Evolutionary conservation across 1,140 invertebrate species (phyloP).

Genomic region (Cataglyphis hispanica): DNA sequence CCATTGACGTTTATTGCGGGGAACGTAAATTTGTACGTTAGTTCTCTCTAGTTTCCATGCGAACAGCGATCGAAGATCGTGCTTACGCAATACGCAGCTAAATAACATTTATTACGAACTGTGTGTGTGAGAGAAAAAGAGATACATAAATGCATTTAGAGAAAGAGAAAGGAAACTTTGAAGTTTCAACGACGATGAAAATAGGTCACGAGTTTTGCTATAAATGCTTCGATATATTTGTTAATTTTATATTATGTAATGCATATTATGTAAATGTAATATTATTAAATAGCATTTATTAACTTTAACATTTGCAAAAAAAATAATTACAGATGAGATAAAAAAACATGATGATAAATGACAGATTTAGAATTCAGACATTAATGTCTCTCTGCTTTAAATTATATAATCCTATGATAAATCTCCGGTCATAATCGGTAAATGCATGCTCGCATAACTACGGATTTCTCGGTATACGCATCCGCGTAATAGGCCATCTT

Average conservation of each 20-base stretch:
- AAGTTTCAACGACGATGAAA: neutral
- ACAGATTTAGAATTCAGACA: neutral
- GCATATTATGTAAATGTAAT: neutral
- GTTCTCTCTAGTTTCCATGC: neutral
- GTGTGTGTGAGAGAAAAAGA: too few relatives aligned
- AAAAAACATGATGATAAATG: neutral
- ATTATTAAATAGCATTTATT: conserved; percentile 9
- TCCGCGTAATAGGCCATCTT: conserved; percentile 34
- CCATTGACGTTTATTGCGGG: neutral
- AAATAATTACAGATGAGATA: neutral
- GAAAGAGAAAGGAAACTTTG: neutral
- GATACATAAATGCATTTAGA: too few relatives aligned
- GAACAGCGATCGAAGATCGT: neutral
- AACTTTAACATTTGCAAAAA: neutral
- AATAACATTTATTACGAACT: neutral
- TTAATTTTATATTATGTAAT: neutral
- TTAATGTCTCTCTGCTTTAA: conserved; percentile 9
- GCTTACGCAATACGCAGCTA: neutral
- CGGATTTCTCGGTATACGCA: conserved; percentile 26
- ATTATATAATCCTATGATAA: neutral
- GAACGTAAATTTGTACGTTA: conserved; percentile 1
- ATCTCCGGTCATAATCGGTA: neutral
- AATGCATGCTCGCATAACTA: neutral
- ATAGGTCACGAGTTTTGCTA: too few relatives aligned
- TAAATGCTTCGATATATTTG: neutral